Evolutionary conservation across 2,797 vertebrate genomes (phyloP).

Genomic region (Sebastes aleutianus): DNA sequence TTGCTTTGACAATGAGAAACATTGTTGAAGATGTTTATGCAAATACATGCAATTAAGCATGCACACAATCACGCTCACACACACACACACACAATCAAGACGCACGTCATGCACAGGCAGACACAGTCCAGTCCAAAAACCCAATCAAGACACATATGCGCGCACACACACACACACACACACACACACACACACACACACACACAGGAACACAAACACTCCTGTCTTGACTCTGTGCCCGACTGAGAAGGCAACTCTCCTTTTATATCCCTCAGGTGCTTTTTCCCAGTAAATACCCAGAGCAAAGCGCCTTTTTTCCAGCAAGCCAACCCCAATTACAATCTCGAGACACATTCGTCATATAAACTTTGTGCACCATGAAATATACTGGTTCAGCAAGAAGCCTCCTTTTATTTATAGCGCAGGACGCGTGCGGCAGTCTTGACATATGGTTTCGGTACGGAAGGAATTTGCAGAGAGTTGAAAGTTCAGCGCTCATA

Average conservation of each 20-base stretch:
- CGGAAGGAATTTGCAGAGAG: slow-evolving; percentile 20
- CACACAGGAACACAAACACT: background rate
- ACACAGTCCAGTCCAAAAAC: slow-evolving; percentile 10
- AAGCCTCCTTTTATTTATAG: slow-evolving; percentile 56
- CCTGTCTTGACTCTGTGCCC: slow-evolving; percentile 14
- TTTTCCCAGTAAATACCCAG: slow-evolving; percentile 59
- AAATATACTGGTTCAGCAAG: slow-evolving; percentile 56
- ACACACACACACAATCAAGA: slow-evolving; percentile 21
- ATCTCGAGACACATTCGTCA: slow-evolving; percentile 68
- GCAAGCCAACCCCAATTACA: slow-evolving; percentile 65
- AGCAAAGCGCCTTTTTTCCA: slow-evolving; percentile 44
- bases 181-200: background rate
- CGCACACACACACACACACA: no score
- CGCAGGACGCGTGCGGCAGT: background rate
- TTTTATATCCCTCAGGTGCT: slow-evolving; percentile 55
- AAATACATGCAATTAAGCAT: slow-evolving; percentile 33
- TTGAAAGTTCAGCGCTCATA: slow-evolving; percentile 29
- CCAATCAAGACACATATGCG: slow-evolving; percentile 23
- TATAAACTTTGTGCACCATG: slow-evolving; percentile 51
- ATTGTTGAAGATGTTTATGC: slow-evolving; percentile 47
- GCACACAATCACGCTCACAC: background rate
- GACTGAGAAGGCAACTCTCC: slow-evolving; percentile 28
- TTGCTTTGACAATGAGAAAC: slow-evolving; percentile 50
- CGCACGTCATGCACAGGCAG: slow-evolving; percentile 30
- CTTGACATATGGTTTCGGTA: slow-evolving; percentile 28